These are phyloP conservation scores for Calliphora vicina DNA, from an alignment of 1,140 invertebrate genomes.

Conservation along the genomic window DNA sequence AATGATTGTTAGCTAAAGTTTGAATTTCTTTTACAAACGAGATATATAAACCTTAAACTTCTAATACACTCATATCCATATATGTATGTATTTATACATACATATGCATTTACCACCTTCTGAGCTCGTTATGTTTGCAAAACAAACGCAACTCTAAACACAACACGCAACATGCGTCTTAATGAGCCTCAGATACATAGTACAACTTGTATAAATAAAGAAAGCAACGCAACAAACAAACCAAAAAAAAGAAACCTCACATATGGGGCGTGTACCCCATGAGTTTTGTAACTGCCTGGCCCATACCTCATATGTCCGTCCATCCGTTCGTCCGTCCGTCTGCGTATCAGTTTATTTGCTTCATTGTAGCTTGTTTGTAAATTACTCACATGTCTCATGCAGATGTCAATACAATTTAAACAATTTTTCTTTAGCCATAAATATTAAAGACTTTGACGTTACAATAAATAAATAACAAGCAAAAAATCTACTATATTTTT, in stretches of 20 bases:
- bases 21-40: neutral
- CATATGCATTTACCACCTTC: conserved; percentile 21
- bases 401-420: conserved; percentile 29
- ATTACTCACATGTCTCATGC: conserved; percentile 28
- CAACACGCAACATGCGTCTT: conserved; percentile 25
- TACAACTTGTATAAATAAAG: neutral
- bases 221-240: neutral
- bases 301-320: no score
- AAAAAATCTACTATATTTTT: neutral
- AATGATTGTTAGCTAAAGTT: no score
- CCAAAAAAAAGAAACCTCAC: neutral
- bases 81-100: no score
- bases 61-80: no score
- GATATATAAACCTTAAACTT: neutral
- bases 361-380: neutral
- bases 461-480: neutral
- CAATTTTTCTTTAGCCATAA: neutral
- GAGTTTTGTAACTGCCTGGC: neutral
- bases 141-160: neutral
- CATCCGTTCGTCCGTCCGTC: no score
- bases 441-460: neutral
- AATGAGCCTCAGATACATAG: conserved; percentile 9
- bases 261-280: neutral
- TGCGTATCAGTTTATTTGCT: neutral
- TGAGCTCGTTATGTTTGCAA: conserved; percentile 11